Base-by-base conservation (phyloP, 2,113 vertebrate species). In the Odocoileus hemionus region DNA sequence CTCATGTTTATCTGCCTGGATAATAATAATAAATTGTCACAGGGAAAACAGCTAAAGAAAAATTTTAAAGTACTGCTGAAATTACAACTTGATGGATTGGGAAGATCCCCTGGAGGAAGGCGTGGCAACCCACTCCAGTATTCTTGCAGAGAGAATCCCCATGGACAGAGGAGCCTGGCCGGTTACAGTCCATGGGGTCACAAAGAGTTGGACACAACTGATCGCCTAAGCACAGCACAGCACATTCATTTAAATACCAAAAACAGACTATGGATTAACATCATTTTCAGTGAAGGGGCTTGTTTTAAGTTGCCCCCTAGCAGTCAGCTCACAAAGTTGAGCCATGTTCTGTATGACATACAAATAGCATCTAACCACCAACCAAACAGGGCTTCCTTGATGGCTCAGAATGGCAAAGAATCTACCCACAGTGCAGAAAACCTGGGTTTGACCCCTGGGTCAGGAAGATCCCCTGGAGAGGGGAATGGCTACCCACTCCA, bases 301-400 rank as follows among this genome's bases (percentile, higher is more conserved):
- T 33, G 36, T 43, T 80, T 74, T n/a, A 61, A 30, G 78, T 70
- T 36, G 23, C 10, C 6, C 19, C 17, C 11, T 19, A 43, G 61
- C 7, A 74, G 39, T 67, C 45, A 70, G 60, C 23, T 96, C 86
- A 92, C 50, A 92, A 94, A 89, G 54, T 28, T 64, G 61, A 80
- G 50, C 26, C 54, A 45, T 8, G 12, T 61, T 78, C 36, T 76
- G 86, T 16, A 33, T n/a, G 28, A 70, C 10, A 61, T 8, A 33
- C 15, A 64, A 95, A 64, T n/a, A 76, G 54, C 28, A 79, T 58
- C 70, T 17, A 74, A 78, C 52, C 39, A 57, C 21, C 21, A 45
- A 64, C 10, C 74, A 91, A 58, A 86, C 10, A 83, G 36, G 70
- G 70, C 36, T 76, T 76, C 23, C 36, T 23, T 43, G 23, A 26